These are phyloP conservation scores for Styela clava DNA, from an alignment of 23 tunicate species.

Conservation along the genomic window DNA sequence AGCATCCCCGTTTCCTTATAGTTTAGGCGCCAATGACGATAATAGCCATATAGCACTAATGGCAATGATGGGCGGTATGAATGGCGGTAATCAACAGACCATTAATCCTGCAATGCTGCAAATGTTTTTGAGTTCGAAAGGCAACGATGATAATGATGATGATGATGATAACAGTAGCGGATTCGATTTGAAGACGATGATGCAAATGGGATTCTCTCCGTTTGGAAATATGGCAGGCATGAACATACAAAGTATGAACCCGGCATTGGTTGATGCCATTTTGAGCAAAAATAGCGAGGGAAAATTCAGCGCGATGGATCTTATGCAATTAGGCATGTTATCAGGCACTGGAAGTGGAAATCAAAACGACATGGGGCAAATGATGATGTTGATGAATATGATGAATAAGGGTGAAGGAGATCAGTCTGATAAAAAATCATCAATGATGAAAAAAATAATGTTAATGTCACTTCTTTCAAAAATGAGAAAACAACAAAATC, in stretches of 20 bases:
- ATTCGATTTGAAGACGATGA: not conserved
- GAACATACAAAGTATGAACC: not conserved
- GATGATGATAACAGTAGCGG: not conserved
- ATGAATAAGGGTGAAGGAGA: slow-evolving; percentile 7
- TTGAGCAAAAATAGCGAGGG: not conserved
- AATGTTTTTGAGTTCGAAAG: not conserved
- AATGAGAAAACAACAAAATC: not conserved
- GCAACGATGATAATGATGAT: not conserved
- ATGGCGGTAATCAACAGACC: slow-evolving; percentile 2
- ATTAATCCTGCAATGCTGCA: slow-evolving; percentile 8
- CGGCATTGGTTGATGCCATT: not conserved
- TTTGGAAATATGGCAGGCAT: not conserved
- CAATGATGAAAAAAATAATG: not conserved
- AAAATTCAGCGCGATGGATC: not conserved
- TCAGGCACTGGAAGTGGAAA: slow-evolving; percentile 9
- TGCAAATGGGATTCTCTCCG: not conserved
- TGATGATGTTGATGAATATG: slow-evolving; percentile 6
- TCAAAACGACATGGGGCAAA: slow-evolving; percentile 3
- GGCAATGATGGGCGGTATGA: not conserved
- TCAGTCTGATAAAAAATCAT: not conserved
- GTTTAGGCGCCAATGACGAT: not conserved
- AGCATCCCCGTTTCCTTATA: not conserved
- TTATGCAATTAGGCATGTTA: slow-evolving; percentile 12
- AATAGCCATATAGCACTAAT: not conserved
- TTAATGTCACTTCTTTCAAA: not conserved